Evolutionary conservation across 2,888 invertebrate genomes (phyloP).

Genomic region (Diplolepis rosae): DNA sequence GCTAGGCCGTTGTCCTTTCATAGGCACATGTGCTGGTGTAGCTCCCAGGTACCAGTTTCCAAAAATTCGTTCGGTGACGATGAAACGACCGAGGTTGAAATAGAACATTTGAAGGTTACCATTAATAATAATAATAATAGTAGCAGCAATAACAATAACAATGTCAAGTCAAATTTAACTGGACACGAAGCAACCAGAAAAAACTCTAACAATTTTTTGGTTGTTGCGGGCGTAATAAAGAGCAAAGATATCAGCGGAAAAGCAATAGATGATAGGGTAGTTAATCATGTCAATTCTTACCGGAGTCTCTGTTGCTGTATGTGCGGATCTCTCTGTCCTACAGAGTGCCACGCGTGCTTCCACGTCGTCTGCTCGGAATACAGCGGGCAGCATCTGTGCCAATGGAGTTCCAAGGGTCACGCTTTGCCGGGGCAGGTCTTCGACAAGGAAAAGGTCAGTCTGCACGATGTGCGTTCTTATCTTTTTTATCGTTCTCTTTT

Average conservation of each 20-base stretch:
- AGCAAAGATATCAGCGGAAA: slow-evolving; percentile 27
- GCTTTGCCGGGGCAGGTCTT: slow-evolving; percentile 66
- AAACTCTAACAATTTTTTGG: slow-evolving; percentile 1
- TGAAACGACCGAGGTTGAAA: background rate
- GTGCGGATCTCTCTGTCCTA: slow-evolving; percentile 78
- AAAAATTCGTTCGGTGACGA: background rate
- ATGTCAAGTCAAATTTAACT: slow-evolving; percentile 26
- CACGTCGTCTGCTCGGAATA: slow-evolving; percentile 76
- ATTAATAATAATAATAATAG: slow-evolving; percentile 28
- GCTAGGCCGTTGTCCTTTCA: slow-evolving; percentile 70
- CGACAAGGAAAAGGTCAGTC: slow-evolving; percentile 70
- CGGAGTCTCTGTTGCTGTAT: slow-evolving; percentile 76
- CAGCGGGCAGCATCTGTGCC: slow-evolving; percentile 69
- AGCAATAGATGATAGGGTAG: slow-evolving; percentile 41
- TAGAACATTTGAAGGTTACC: background rate
- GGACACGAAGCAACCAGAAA: background rate
- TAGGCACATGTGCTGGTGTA: slow-evolving; percentile 69
- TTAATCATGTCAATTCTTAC: slow-evolving; percentile 10
- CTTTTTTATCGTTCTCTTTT: slow-evolving; percentile 34
- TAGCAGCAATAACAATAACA: slow-evolving; percentile 27
- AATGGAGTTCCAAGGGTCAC: slow-evolving; percentile 70
- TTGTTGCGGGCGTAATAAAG: background rate
- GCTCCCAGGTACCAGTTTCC: slow-evolving; percentile 16
- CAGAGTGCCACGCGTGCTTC: slow-evolving; percentile 81
- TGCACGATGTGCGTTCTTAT: slow-evolving; percentile 34